A percentile compares a stretch with the other conserved stretches of the same genome.
phyloP scores from a whole-genome alignment of 2,113 vertebrate genomes.

The Heptranchias perlo region DNA sequence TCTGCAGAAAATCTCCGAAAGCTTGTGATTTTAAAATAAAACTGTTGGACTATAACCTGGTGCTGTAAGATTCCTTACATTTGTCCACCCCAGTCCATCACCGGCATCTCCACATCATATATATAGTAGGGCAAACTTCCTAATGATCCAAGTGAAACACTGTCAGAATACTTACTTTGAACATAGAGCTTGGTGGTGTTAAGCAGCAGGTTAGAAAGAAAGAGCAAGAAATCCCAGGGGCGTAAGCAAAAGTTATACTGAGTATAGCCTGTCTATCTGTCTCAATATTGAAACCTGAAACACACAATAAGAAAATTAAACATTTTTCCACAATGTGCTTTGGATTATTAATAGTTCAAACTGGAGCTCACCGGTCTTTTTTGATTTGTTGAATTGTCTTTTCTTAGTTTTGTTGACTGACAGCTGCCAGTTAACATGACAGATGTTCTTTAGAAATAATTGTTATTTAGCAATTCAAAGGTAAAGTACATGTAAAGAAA shows the following conservation, averaged over 20 bases:
- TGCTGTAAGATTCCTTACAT: too few species aligned
- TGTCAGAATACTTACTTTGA: neutral
- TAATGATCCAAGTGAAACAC: neutral
- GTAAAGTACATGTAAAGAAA: neutral
- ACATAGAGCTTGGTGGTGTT: neutral
- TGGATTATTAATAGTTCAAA: neutral
- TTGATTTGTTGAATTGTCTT: neutral
- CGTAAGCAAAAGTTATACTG: neutral
- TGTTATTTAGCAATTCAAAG: neutral
- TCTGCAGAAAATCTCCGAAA: too few species aligned
- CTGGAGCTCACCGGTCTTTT: neutral
- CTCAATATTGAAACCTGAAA: neutral
- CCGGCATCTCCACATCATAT: too few species aligned
- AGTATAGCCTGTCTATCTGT: too few species aligned
- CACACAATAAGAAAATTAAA: neutral
- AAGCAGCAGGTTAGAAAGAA: neutral
- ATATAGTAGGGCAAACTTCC: too few species aligned
- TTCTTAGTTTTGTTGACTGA: neutral
- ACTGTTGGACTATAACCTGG: too few species aligned
- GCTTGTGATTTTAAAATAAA: too few species aligned
- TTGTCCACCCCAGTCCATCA: too few species aligned
- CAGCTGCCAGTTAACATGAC: neutral
- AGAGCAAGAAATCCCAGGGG: neutral
- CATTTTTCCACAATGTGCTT: neutral
- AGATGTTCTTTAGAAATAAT: neutral